These are phyloP conservation scores for Heterocephalus glaber DNA, from an alignment of 2,113 vertebrate genomes.

Conservation along the genomic window DNA sequence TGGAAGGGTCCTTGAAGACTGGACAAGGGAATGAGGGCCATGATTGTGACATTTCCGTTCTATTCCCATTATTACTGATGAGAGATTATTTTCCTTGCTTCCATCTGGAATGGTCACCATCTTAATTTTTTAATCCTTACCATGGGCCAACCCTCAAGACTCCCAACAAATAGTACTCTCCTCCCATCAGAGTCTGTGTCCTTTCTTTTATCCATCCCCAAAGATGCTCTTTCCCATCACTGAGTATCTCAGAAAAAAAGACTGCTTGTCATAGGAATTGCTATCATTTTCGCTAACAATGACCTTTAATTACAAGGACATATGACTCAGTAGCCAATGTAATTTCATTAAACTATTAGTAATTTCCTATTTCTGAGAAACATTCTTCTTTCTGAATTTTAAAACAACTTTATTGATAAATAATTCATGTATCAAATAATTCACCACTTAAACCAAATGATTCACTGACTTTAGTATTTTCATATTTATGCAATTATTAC, in stretches of 20 bases:
- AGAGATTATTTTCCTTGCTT: not conserved
- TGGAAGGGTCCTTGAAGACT: not conserved
- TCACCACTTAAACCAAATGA: not conserved
- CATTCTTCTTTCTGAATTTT: not conserved
- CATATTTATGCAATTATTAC: not conserved
- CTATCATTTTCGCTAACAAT: not conserved
- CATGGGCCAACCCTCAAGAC: not conserved
- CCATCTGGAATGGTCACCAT: too few relatives aligned
- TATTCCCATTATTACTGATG: not conserved
- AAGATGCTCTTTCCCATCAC: too few relatives aligned
- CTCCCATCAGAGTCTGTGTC: not conserved
- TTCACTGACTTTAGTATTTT: not conserved
- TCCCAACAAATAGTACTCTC: not conserved
- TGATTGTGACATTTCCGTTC: not conserved
- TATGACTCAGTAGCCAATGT: too few relatives aligned
- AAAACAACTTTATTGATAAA: not conserved
- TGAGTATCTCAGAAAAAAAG: not conserved
- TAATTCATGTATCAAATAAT: not conserved
- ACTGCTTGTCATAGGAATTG: not conserved
- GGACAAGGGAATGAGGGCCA: not conserved
- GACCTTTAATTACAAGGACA: not conserved
- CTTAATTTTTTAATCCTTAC: fast-evolving
- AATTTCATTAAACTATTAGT: not conserved
- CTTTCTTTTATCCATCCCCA: not conserved
- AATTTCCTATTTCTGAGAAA: not conserved